Conservation (phyloP, 2,888 invertebrate species). For the Agrypnus murinus region DNA sequence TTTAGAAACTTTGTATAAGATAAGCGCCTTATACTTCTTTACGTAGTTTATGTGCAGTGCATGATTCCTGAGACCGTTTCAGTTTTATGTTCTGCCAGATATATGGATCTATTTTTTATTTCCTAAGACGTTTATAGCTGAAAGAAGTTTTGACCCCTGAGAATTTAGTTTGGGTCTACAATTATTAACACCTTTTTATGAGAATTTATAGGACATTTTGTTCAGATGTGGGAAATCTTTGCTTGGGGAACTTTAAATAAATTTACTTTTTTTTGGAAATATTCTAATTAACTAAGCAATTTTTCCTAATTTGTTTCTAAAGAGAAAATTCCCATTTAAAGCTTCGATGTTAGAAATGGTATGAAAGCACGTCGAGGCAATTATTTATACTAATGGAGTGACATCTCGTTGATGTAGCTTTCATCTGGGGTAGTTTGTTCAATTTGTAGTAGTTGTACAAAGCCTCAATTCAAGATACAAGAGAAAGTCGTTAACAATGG, state of each 20-base stretch:
- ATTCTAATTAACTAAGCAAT: neutral
- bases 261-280: too few relatives aligned
- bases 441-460: constrained; percentile 19
- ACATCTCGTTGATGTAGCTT: constrained; percentile 15
- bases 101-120: constrained; percentile 27
- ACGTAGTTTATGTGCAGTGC: constrained; percentile 24
- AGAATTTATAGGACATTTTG: neutral
- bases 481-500: neutral
- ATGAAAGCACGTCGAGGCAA: constrained; percentile 12
- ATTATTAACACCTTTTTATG: constrained; percentile 6
- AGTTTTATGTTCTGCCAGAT: constrained; percentile 28
- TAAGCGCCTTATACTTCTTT: constrained; percentile 26
- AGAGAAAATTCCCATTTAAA: neutral
- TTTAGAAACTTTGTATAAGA: constrained; percentile 23
- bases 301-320: neutral
- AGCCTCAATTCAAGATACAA: neutral
- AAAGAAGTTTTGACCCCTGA: constrained; percentile 17
- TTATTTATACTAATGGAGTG: constrained; percentile 15
- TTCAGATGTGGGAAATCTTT: neutral
- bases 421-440: constrained; percentile 1
- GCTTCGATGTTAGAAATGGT: neutral
- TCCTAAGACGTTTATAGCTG: constrained; percentile 16
- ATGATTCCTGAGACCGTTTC: constrained; percentile 19
- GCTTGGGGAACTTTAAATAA: too few relatives aligned
- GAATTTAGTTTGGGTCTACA: neutral